Conservation (phyloP, 2,113 vertebrate species). For the Ramphastos sulfuratus region DNA sequence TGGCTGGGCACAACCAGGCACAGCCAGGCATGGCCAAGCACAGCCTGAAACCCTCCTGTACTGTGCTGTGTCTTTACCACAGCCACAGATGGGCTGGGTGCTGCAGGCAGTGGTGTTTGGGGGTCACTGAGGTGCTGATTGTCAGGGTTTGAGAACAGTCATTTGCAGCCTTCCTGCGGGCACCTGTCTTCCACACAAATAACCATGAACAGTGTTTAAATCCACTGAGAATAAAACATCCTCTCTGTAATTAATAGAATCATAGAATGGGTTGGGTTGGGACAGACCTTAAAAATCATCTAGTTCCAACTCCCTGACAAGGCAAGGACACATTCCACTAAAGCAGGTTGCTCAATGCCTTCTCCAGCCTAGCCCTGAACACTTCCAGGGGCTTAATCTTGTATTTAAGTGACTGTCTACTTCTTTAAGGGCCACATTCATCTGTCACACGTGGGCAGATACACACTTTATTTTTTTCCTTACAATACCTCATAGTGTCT, state of each 20-base stretch:
- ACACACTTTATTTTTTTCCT: too few relatives aligned
- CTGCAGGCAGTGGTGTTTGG: accelerated
- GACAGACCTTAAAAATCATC: too few relatives aligned
- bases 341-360: too few relatives aligned
- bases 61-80: accelerated
- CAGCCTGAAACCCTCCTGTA: accelerated
- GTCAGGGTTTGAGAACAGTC: background rate
- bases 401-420: too few relatives aligned
- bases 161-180: accelerated
- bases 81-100: accelerated
- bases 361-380: too few relatives aligned
- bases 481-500: too few relatives aligned
- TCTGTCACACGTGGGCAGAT: too few relatives aligned
- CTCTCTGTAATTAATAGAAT: accelerated
- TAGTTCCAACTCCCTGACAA: too few relatives aligned
- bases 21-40: accelerated
- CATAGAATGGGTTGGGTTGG: too few relatives aligned
- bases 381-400: too few relatives aligned
- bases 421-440: too few relatives aligned
- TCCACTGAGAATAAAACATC: accelerated
- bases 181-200: accelerated
- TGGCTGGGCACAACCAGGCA: accelerated
- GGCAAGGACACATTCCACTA: too few relatives aligned
- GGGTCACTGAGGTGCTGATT: accelerated
- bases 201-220: accelerated